A percentile compares a stretch with the other conserved stretches of the same genome.
phyloP scores from a whole-genome alignment of 1,140 invertebrate genomes.

The Heliconius eleuchia region DNA sequence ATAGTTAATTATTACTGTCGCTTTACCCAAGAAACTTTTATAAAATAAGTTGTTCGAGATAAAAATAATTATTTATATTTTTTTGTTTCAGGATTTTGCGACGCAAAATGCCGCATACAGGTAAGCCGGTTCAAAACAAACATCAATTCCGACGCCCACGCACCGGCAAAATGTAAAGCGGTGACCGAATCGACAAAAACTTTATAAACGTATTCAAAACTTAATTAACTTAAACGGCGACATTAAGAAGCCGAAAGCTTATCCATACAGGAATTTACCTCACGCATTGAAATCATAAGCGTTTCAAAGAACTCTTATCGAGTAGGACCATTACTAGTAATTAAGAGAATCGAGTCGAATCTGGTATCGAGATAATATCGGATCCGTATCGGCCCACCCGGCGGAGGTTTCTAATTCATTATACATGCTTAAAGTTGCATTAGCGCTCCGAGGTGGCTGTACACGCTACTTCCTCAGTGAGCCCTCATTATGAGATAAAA shows the following conservation, averaged over 20 bases:
- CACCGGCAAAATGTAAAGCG: slow-evolving; percentile 41
- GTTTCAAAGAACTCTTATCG: slow-evolving; percentile 76
- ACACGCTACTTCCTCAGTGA: slow-evolving; percentile 32
- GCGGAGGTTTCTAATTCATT: slow-evolving; percentile 64
- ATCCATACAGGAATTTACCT: slow-evolving; percentile 61
- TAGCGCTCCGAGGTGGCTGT: slow-evolving; percentile 46
- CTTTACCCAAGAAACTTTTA: neutral
- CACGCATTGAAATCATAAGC: slow-evolving; percentile 79
- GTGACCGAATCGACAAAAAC: slow-evolving; percentile 32
- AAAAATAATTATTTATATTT: slow-evolving; percentile 33
- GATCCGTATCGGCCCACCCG: slow-evolving; percentile 71
- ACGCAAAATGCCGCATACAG: slow-evolving; percentile 67
- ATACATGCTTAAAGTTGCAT: slow-evolving; percentile 68
- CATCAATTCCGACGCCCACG: slow-evolving; percentile 39
- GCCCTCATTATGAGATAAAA: slow-evolving; percentile 6
- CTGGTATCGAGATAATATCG: slow-evolving; percentile 61
- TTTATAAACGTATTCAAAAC: slow-evolving; percentile 49
- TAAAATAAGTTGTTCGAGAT: neutral
- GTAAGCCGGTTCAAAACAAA: slow-evolving; percentile 45
- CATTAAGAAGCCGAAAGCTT: slow-evolving; percentile 46
- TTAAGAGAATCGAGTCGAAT: slow-evolving; percentile 62
- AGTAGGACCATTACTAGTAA: slow-evolving; percentile 69
- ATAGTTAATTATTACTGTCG: neutral
- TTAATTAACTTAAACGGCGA: slow-evolving; percentile 67
- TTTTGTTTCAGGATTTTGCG: slow-evolving; percentile 57